A percentile compares a stretch with the other conserved stretches of the same genome.
Conservation (phyloP, 1,140 invertebrate species). For the Contarinia nasturtii region DNA sequence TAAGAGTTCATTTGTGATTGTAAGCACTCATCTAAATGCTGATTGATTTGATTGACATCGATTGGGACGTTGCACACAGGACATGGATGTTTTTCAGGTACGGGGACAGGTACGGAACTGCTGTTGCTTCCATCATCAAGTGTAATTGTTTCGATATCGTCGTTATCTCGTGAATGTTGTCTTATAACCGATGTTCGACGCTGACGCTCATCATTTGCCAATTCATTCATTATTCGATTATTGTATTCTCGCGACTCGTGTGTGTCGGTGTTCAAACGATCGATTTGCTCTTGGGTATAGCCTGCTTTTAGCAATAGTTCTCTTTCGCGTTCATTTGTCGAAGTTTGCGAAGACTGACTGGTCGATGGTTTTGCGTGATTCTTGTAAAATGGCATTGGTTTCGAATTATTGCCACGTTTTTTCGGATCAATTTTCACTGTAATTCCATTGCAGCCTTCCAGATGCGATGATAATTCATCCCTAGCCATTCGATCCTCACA, state of each 20-base stretch:
- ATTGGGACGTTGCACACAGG: slow-evolving; percentile 37
- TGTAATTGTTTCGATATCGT: slow-evolving; percentile 8
- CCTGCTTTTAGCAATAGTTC: slow-evolving; percentile 6
- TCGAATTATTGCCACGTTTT: slow-evolving; percentile 1
- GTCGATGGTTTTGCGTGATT: slow-evolving; percentile 2
- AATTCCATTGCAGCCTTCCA: slow-evolving; percentile 18
- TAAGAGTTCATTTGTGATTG: not conserved
- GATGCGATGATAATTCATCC: slow-evolving; percentile 11
- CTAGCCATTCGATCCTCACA: slow-evolving; percentile 18
- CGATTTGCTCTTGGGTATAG: slow-evolving; percentile 10
- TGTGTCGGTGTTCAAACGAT: slow-evolving; percentile 6
- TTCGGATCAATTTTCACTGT: slow-evolving; percentile 9
- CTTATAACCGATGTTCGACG: slow-evolving; percentile 10
- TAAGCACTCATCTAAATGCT: slow-evolving; percentile 43
- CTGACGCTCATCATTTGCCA: slow-evolving; percentile 4
- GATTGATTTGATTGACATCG: slow-evolving; percentile 25
- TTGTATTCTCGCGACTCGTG: slow-evolving; percentile 4
- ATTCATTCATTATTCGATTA: slow-evolving; percentile 4
- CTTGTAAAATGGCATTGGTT: not conserved
- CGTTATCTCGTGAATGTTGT: slow-evolving; percentile 4
- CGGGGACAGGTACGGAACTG: slow-evolving; percentile 10
- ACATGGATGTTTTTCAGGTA: slow-evolving; percentile 24
- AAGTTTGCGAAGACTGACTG: not conserved
- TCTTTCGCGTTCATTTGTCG: not conserved
- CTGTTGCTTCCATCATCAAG: slow-evolving; percentile 9